Conservation (phyloP, 1,140 invertebrate species). For the Halictus rubicundus region DNA sequence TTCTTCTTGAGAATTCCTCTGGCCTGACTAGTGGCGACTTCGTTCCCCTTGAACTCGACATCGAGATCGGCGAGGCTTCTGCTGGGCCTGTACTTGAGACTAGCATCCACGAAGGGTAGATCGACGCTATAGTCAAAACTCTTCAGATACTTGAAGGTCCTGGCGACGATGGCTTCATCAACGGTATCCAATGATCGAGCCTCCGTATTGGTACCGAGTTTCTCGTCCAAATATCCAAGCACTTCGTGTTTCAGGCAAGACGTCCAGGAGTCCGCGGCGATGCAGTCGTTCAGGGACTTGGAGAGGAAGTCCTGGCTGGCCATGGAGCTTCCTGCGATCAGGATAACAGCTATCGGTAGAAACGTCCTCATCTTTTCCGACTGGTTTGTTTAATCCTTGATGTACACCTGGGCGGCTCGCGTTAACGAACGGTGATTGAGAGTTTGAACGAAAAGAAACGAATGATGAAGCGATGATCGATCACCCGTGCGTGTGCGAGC, state of each 20-base stretch:
- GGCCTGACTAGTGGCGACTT: constrained; percentile 85
- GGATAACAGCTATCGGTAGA: constrained; percentile 62
- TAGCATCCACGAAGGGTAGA: constrained; percentile 82
- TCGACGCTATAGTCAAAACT: constrained; percentile 86
- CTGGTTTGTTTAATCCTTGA: constrained; percentile 16
- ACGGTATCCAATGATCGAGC: constrained; percentile 82
- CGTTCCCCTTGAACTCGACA: constrained; percentile 85
- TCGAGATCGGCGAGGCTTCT: constrained; percentile 80
- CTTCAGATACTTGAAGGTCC: constrained; percentile 85
- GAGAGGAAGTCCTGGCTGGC: constrained; percentile 84
- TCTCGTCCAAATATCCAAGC: constrained; percentile 86
- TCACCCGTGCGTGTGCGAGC: constrained; percentile 52
- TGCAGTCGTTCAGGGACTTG: constrained; percentile 87
- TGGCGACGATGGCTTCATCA: constrained; percentile 87
- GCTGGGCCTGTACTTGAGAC: constrained; percentile 77
- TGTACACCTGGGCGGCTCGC: neutral
- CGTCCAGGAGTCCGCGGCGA: constrained; percentile 83
- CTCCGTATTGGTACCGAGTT: constrained; percentile 84
- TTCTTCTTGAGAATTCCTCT: constrained; percentile 90
- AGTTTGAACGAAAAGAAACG: neutral
- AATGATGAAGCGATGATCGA: constrained; percentile 50
- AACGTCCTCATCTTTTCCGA: constrained; percentile 65
- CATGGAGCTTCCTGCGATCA: constrained; percentile 59
- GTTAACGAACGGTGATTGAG: too few relatives aligned
- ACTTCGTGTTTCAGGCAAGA: constrained; percentile 88